A percentile compares a stretch with the other conserved stretches of the same genome.
Conservation (phyloP, 2,113 vertebrate species). For the Trogon melanurus region DNA sequence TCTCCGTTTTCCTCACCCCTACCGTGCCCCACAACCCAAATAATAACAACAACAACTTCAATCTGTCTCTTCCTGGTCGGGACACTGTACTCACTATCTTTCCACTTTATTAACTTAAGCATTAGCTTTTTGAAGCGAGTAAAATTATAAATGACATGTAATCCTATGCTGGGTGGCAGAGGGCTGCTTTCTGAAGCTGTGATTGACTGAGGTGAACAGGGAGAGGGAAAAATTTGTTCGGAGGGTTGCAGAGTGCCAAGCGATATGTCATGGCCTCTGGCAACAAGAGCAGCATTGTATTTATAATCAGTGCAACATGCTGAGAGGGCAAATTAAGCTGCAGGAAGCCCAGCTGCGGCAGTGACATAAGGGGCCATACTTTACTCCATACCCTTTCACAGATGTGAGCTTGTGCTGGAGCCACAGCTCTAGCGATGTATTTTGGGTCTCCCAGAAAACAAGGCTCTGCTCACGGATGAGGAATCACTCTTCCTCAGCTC, state of each 20-base stretch:
- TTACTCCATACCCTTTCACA: constrained; percentile 54
- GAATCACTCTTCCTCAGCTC: constrained; percentile 57
- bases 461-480: background rate
- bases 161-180: constrained; percentile 50
- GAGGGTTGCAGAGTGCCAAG: constrained; percentile 31
- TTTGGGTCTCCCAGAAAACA: background rate
- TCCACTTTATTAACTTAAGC: constrained; percentile 71
- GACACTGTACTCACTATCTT: constrained; percentile 10
- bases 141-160: constrained; percentile 60
- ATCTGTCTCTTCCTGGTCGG: constrained; percentile 19
- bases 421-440: background rate
- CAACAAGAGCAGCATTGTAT: constrained; percentile 34
- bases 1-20: constrained; percentile 13
- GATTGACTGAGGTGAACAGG: constrained; percentile 53
- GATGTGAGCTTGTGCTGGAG: constrained; percentile 54
- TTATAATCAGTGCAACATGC: constrained; percentile 59
- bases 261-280: constrained; percentile 55
- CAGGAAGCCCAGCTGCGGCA: constrained; percentile 59
- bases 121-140: constrained; percentile 62
- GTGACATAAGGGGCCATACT: constrained; percentile 31
- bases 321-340: constrained; percentile 57
- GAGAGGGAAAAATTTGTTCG: constrained; percentile 57
- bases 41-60: constrained; percentile 41
- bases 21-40: constrained; percentile 42
- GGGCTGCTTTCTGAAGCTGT: background rate